A percentile compares a stretch with the other conserved stretches of the same genome.
Conservation (phyloP, 2,797 vertebrate genomes). For the Sebastes goodei region DNA sequence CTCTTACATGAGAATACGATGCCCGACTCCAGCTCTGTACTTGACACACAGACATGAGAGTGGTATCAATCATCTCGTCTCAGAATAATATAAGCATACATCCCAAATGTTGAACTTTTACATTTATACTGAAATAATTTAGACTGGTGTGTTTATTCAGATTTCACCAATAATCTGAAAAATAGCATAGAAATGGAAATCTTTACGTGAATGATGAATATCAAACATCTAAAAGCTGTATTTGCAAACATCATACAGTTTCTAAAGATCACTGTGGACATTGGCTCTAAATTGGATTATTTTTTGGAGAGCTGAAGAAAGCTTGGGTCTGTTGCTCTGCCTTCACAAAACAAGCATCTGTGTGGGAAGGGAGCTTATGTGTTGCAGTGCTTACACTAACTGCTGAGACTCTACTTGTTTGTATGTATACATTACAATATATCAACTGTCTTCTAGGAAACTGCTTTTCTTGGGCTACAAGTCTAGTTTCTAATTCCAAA, state of each 20-base stretch:
- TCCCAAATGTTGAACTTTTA: too few species aligned
- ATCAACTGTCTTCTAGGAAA: slow-evolving; percentile 28
- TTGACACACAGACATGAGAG: background rate
- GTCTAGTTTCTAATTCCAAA: background rate
- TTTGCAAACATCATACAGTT: background rate
- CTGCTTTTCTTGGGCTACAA: background rate
- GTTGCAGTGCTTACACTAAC: slow-evolving; percentile 30
- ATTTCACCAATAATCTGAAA: background rate
- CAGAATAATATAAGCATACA: too few species aligned
- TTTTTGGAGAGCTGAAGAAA: slow-evolving; percentile 1
- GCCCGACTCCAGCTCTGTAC: background rate
- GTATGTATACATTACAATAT: slow-evolving; percentile 3
- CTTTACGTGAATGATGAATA: background rate
- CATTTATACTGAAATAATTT: background rate
- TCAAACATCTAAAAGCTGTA: background rate
- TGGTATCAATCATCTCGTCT: background rate
- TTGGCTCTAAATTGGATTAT: slow-evolving; percentile 8
- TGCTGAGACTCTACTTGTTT: slow-evolving; percentile 8
- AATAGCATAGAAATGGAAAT: background rate
- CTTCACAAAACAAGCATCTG: slow-evolving; percentile 48
- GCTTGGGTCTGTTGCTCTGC: slow-evolving; percentile 21
- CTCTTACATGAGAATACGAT: too few species aligned
- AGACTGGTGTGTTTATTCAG: background rate
- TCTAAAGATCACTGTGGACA: background rate
- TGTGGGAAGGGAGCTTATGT: slow-evolving; percentile 55